Base-by-base conservation (phyloP, 2,113 vertebrate species). In the Lophochroa leadbeateri region DNA sequence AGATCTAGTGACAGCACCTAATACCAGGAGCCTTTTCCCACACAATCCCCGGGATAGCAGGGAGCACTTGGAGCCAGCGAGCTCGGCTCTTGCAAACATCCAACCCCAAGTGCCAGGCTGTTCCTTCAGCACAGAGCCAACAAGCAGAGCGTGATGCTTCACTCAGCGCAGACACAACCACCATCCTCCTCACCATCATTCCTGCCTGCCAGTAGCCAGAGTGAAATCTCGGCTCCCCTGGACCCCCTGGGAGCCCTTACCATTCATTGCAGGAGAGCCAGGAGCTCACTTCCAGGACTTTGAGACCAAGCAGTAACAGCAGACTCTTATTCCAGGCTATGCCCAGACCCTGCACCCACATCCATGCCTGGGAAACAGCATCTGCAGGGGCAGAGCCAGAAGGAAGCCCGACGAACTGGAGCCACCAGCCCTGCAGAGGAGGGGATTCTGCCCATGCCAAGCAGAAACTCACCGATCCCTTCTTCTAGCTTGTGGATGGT, bases 401-500 rank as follows among this genome's bases (percentile, higher is more conserved):
- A 80, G 75, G 83, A 88, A 95, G 67, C 71, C 80, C 70, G 41
- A 44, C 21, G 4, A 85, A 86, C 53, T 43, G 35, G 80, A 93
- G 83, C 20, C 53, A 53, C 44, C 79, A 47, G 76, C 77, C 90
- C 84, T 86, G 75, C 47, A 39, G 41, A 93, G 71, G 84, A 88
- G 50, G 64, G 75, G 64, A 85, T 49, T 76, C 17, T 25, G 77
- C 65, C 85, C 64, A 65, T 0, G 3, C 70, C 44, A 7, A n/a
- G 61, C 16, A 31, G 83, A 53, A 44, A 98, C 98, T 98, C 95
- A 98, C 98, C 98, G 20, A 98, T 98, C 76, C 98, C 98, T 96
- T 98, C 98, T 90, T 98, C 98, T 57, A 98, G 98, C 97, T 98
- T 98, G 96, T 98, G 98, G 80, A 98, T 98, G 5, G 98, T 98